These are phyloP conservation scores for Holacanthus passer DNA, from an alignment of 2,113 vertebrate species.

Conservation along the genomic window DNA sequence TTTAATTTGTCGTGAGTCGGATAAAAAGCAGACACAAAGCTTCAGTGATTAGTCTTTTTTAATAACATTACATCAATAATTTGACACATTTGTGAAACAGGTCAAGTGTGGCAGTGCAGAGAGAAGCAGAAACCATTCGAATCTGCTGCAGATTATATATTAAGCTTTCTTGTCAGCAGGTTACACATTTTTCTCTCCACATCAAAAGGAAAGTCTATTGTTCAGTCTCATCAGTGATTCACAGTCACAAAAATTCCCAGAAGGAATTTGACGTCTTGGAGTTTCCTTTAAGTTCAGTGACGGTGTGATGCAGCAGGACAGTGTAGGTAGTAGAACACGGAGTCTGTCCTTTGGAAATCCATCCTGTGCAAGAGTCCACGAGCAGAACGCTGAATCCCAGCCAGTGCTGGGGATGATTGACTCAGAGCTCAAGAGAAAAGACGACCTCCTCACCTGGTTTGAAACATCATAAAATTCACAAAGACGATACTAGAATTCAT, in stretches of 20 bases:
- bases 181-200: not conserved
- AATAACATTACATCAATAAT: slow-evolving; percentile 16
- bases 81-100: slow-evolving; percentile 31
- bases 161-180: not conserved
- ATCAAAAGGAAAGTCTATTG: not conserved
- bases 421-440: not conserved
- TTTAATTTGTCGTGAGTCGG: not conserved
- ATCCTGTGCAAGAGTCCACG: not conserved
- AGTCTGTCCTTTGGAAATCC: not conserved
- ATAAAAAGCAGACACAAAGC: not conserved
- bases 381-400: not conserved
- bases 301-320: not conserved
- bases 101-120: slow-evolving; percentile 3
- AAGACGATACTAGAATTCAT: not conserved
- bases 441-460: not conserved
- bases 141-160: not conserved
- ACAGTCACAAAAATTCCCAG: not conserved
- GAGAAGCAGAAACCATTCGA: not conserved
- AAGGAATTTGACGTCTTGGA: not conserved
- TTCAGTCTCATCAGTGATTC: slow-evolving; percentile 3
- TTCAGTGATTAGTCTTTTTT: slow-evolving; percentile 41
- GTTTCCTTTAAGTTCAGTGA: not conserved
- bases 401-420: not conserved
- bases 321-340: not conserved
- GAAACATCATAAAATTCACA: not conserved